Conservation (phyloP, 2,888 invertebrate species). For the Choristoneura rosaceana region DNA sequence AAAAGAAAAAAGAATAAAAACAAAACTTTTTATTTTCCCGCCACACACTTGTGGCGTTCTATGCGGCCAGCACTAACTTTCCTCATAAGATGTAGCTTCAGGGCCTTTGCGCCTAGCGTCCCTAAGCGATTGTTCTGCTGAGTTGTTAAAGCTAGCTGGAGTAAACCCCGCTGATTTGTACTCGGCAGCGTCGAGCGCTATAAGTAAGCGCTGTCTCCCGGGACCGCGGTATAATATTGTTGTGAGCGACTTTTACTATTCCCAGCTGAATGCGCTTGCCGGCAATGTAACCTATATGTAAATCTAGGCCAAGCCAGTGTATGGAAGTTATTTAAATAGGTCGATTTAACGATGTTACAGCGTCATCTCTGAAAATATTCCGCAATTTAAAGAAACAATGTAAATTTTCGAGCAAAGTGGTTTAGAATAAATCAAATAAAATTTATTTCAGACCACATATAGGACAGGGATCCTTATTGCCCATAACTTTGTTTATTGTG, state of each 20-base stretch:
- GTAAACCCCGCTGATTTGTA: slow-evolving; percentile 22
- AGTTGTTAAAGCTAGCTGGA: slow-evolving; percentile 10
- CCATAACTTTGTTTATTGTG: too few relatives aligned
- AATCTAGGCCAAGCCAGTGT: slow-evolving; percentile 26
- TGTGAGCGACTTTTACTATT: slow-evolving; percentile 28
- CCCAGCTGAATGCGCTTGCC: slow-evolving; percentile 13
- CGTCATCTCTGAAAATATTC: too few relatives aligned
- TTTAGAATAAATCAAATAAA: too few relatives aligned
- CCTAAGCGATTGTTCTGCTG: slow-evolving; percentile 22
- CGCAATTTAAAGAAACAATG: too few relatives aligned
- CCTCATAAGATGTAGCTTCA: slow-evolving; percentile 6
- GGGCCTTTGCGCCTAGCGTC: slow-evolving; percentile 6
- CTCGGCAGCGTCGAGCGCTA: slow-evolving; percentile 15
- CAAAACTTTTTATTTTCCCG: not conserved
- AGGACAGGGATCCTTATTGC: too few relatives aligned
- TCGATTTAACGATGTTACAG: slow-evolving; percentile 5
- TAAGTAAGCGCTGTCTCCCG: slow-evolving; percentile 12
- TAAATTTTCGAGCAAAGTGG: too few relatives aligned
- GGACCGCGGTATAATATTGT: slow-evolving; percentile 14
- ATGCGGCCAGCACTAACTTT: slow-evolving; percentile 11
- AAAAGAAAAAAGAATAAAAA: not conserved
- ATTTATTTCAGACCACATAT: too few relatives aligned
- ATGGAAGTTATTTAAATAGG: slow-evolving; percentile 12
- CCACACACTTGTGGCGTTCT: slow-evolving; percentile 13
- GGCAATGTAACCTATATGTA: slow-evolving; percentile 27